These are phyloP conservation scores for Meteorus colon DNA, from an alignment of 2,888 invertebrate species.

Conservation along the genomic window DNA sequence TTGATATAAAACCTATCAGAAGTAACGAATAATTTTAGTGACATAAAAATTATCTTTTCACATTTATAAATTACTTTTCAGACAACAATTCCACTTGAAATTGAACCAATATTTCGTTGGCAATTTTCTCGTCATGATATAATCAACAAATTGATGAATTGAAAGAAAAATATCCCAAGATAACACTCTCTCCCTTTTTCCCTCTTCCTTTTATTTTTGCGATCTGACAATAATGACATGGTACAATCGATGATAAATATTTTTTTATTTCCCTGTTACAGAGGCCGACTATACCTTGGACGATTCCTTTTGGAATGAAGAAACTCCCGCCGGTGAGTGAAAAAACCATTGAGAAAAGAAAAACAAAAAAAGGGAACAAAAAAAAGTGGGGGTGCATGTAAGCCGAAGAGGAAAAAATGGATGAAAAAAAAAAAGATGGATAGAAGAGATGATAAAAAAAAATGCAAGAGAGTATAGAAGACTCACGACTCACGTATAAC, in stretches of 20 bases:
- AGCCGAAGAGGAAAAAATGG: neutral
- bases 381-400: neutral
- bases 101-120: too few relatives aligned
- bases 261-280: slow-evolving; percentile 77
- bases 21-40: too few relatives aligned
- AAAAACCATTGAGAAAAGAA: slow-evolving; percentile 30
- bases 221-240: neutral
- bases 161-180: neutral
- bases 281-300: slow-evolving; percentile 94
- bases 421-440: slow-evolving; percentile 4
- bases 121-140: too few relatives aligned
- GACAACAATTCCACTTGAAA: too few relatives aligned
- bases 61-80: too few relatives aligned
- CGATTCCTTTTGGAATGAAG: slow-evolving; percentile 95
- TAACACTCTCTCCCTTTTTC: neutral
- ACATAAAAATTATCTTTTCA: too few relatives aligned
- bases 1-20: too few relatives aligned
- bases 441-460: slow-evolving; percentile 24
- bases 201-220: neutral
- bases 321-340: slow-evolving; percentile 90
- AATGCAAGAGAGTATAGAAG: slow-evolving; percentile 21
- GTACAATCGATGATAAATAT: slow-evolving; percentile 41
- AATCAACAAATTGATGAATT: neutral
- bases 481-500: slow-evolving; percentile 32
- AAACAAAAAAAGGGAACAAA: slow-evolving; percentile 22